Percentiles rank a stretch among this genome's conserved stretches.
Conservation (phyloP, 2,888 invertebrate species). For the Caenorhabditis panamensis region DNA sequence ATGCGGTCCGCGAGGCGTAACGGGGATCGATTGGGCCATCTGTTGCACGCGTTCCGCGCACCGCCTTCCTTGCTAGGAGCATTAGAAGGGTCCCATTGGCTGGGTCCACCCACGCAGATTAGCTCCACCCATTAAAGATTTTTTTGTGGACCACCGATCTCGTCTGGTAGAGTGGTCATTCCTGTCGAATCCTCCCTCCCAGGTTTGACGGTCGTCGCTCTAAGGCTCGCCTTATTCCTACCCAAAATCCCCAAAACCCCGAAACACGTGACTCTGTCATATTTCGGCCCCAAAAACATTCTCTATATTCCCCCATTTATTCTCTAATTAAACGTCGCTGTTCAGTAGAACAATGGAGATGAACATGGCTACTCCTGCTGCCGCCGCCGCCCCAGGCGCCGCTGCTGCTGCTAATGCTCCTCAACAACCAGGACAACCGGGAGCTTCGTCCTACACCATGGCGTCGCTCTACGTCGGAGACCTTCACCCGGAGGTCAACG, state of each 20-base stretch:
- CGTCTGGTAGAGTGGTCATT: neutral
- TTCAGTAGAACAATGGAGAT: slow-evolving; percentile 59
- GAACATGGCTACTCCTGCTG: slow-evolving; percentile 50
- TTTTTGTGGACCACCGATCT: neutral
- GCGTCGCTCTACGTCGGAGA: slow-evolving; percentile 99
- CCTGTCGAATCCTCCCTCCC: neutral
- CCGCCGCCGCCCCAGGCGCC: slow-evolving; percentile 36
- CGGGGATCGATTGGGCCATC: slow-evolving; percentile 9
- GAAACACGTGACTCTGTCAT: slow-evolving; percentile 12
- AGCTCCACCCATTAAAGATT: slow-evolving; percentile 18
- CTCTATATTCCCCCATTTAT: no score
- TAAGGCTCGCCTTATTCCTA: neutral
- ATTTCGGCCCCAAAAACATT: neutral
- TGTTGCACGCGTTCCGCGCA: neutral
- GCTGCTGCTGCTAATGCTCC: slow-evolving; percentile 39
- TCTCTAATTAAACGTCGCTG: neutral
- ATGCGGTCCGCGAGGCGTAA: slow-evolving; percentile 1
- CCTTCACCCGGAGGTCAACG: slow-evolving; percentile 96
- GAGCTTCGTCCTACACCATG: slow-evolving; percentile 84
- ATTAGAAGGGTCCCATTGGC: no score
- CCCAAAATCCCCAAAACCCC: neutral
- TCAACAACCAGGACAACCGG: slow-evolving; percentile 57
- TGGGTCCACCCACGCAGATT: no score
- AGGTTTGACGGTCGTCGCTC: no score
- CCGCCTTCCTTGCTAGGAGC: neutral